Base-by-base conservation (phyloP, 2,888 invertebrate genomes). In the Melinopterus prodromus region DNA sequence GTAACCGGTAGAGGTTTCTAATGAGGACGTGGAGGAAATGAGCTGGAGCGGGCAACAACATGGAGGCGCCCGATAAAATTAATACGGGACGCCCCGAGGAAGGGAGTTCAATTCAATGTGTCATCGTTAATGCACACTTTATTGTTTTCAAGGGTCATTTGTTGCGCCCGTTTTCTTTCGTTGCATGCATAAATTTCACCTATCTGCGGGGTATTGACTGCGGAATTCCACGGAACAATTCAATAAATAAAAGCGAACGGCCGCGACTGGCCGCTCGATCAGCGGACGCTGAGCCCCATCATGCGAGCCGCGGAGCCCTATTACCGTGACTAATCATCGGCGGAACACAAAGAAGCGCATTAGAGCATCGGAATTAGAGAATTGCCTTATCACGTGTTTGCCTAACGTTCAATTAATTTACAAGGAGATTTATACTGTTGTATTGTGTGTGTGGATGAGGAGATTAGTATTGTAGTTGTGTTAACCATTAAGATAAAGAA, bases 261-360 rank as follows among this genome's bases (percentile, higher is more conserved):
- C 71, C 74, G 36, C 74, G 26, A 9, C 53, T 53, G 53, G 53
- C 9, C 53, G 26, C 53, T 53, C 9, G 9, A 53, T 9, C 53
- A 53, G 53, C 53, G 53, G 7, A 53, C 53, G 53, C 74, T 4
- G 26, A 74, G 74, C 26, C n/a, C 74, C 37, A 74, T 74, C 74
- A 74, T 36, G 74, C 26, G 74, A 74, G 35, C 36, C 74, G 7
- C 53, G 5, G 53, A 53, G 53, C n/a, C 37, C 74, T 74, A 74
- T 74, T 74, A 74, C 74, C 74, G 74, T 74, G 74, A 74, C 74
- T 74, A 74, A 74, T 74, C 74, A 74, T 74, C 74, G 74, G 37
- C n/a, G 74, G 35, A 37, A 35, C 74, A 74, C 74, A 74, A 74
- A 74, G 74, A 74, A 74, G 74, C 53, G 53, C 53, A 53, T 53